Evolutionary conservation across 2,888 invertebrate genomes (phyloP).

Genomic region (Apamea epomidion): DNA sequence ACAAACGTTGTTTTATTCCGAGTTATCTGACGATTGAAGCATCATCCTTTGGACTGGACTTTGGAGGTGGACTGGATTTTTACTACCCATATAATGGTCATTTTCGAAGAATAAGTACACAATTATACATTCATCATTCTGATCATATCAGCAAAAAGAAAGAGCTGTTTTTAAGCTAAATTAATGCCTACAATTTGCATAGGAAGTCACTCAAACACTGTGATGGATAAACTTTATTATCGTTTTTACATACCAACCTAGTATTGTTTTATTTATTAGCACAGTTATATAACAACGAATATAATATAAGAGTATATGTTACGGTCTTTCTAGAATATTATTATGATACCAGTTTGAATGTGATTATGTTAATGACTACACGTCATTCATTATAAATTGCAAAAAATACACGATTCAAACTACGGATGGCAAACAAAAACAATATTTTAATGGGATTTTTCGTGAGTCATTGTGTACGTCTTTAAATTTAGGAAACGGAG

Average conservation of each 20-base stretch:
- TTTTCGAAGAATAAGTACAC: background rate
- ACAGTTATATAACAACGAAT: slow-evolving; percentile 23
- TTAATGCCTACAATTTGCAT: background rate
- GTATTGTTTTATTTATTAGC: slow-evolving; percentile 29
- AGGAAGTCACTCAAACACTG: no score
- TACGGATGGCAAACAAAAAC: slow-evolving; percentile 23
- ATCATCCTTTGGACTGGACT: no score
- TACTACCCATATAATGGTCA: background rate
- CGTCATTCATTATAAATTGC: slow-evolving; percentile 21
- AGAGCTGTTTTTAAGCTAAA: background rate
- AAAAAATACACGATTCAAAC: slow-evolving; percentile 17
- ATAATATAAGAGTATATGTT: background rate
- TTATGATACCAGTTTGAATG: slow-evolving; percentile 37
- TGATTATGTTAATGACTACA: slow-evolving; percentile 38
- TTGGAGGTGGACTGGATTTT: background rate
- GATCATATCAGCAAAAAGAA: background rate
- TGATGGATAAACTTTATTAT: background rate
- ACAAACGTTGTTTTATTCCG: background rate
- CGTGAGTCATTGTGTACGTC: slow-evolving; percentile 23
- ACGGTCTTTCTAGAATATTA: slow-evolving; percentile 47
- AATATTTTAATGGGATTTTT: slow-evolving; percentile 2
- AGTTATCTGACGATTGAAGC: background rate
- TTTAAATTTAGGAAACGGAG: background rate
- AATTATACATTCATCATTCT: background rate
- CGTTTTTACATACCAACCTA: slow-evolving; percentile 11